phyloP scores from a whole-genome alignment of 2,888 invertebrate species.

The Augochlorella aurata region DNA sequence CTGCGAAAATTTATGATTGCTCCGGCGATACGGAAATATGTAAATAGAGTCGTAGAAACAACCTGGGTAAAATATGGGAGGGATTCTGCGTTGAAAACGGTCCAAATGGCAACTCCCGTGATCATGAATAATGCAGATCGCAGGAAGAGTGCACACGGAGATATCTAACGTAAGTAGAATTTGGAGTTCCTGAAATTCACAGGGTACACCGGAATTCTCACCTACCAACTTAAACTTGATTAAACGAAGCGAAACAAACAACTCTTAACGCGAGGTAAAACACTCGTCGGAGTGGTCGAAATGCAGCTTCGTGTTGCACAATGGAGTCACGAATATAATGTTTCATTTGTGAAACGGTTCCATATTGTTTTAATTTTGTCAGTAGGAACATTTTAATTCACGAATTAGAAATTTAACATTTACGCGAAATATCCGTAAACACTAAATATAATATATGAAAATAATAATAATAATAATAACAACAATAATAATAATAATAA shows the following conservation, averaged over 20 bases:
- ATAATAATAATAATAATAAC: no score
- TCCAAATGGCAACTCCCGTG: conserved; percentile 55
- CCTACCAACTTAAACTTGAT: not conserved
- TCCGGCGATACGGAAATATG: conserved; percentile 50
- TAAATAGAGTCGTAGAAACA: conserved; percentile 53
- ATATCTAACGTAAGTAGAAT: conserved; percentile 41
- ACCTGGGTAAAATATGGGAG: conserved; percentile 40
- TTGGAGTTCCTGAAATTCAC: conserved; percentile 14
- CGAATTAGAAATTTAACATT: no score
- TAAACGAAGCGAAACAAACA: conserved; percentile 3
- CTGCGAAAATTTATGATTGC: conserved; percentile 37
- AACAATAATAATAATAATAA: no score
- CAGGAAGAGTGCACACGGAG: conserved; percentile 29
- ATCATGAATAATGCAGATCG: conserved; percentile 60
- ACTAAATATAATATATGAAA: no score
- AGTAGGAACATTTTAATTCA: no score
- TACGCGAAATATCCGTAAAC: no score
- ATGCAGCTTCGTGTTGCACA: not conserved
- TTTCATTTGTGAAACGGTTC: not conserved
- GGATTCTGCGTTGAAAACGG: conserved; percentile 54
- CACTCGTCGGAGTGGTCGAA: not conserved
- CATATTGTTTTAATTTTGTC: no score
- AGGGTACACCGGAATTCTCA: not conserved
- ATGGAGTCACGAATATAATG: not conserved
- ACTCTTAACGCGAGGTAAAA: not conserved